Evolutionary conservation across 1,140 invertebrate species (phyloP).

Genomic region (Copidosoma floridanum): DNA sequence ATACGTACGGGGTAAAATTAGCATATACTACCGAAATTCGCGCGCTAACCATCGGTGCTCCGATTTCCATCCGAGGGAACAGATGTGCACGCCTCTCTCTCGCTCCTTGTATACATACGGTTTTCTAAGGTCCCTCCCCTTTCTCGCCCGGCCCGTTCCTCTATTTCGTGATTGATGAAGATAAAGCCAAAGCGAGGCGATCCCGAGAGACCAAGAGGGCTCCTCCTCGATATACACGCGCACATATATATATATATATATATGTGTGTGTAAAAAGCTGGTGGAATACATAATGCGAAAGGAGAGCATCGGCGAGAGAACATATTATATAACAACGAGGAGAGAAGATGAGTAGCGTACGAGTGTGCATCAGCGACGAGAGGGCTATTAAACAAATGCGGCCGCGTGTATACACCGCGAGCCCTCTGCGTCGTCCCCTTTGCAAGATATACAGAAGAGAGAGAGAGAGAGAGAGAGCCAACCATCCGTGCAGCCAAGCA

Average conservation of each 20-base stretch:
- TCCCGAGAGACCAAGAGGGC: not conserved
- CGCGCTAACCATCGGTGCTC: constrained; percentile 4
- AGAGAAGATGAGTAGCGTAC: constrained; percentile 14
- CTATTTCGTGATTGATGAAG: constrained; percentile 26
- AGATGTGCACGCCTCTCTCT: constrained; percentile 7
- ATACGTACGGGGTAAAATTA: no score
- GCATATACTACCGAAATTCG: constrained; percentile 20
- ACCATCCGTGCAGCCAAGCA: constrained; percentile 19
- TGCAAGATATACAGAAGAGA: no score
- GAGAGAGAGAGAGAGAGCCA: no score
- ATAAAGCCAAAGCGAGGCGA: constrained; percentile 2
- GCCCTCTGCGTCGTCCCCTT: no score
- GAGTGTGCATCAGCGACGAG: constrained; percentile 25
- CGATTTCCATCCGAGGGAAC: constrained; percentile 8
- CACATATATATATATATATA: not conserved
- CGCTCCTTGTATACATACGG: no score
- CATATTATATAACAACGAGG: no score
- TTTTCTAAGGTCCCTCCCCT: no score
- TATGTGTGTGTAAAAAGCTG: not conserved
- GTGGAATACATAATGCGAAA: constrained; percentile 9
- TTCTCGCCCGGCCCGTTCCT: not conserved
- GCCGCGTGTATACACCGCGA: no score
- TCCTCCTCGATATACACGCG: not conserved
- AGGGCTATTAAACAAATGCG: constrained; percentile 26
- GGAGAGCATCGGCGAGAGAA: not conserved